A percentile compares a stretch with the other conserved stretches of the same genome.
These are phyloP conservation scores for Phortica okadai DNA, from an alignment of 2,888 invertebrate species.

Conservation along the genomic window DNA sequence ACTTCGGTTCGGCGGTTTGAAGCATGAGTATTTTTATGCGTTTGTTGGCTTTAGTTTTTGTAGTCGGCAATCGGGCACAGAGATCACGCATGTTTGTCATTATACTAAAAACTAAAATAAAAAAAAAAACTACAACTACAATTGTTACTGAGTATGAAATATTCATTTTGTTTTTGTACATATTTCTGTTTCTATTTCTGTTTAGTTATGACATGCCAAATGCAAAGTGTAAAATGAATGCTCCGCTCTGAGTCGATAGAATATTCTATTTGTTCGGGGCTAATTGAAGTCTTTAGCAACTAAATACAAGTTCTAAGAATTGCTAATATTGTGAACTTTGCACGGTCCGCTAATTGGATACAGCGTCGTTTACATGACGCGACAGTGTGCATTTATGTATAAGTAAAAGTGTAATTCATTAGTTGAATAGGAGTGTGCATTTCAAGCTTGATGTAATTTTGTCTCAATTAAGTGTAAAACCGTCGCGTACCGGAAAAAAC, in stretches of 20 bases:
- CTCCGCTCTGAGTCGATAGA: neutral
- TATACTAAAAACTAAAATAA: slow-evolving; percentile 6
- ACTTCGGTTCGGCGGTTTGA: neutral
- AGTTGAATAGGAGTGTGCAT: neutral
- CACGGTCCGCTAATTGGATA: neutral
- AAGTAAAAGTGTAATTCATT: neutral
- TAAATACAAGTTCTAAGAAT: neutral
- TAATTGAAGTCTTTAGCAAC: neutral
- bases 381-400: neutral
- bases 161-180: neutral
- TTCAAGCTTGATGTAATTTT: neutral
- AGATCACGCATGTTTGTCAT: slow-evolving; percentile 54
- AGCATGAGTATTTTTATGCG: neutral
- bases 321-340: neutral
- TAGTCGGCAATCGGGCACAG: slow-evolving; percentile 25
- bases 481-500: slow-evolving; percentile 20
- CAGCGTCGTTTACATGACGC: neutral
- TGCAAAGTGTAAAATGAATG: neutral
- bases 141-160: too few species aligned
- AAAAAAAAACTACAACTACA: neutral
- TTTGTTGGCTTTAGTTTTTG: slow-evolving; percentile 3
- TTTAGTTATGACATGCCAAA: neutral
- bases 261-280: neutral
- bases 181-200: neutral
- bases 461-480: slow-evolving; percentile 9